Conservation (phyloP, 2,888 invertebrate genomes). For the Phortica okadai region DNA sequence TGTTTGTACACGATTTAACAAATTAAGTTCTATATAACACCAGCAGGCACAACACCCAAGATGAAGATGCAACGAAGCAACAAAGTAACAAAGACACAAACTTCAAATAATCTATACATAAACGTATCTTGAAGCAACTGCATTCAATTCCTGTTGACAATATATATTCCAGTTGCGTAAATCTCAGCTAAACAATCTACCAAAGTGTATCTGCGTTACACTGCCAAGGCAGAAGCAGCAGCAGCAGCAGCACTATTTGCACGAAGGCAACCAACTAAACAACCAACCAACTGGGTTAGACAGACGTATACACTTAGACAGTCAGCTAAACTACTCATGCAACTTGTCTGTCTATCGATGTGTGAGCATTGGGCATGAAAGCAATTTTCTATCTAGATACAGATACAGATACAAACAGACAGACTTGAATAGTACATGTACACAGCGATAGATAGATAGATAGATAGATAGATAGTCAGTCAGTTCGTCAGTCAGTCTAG, state of each 20-base stretch:
- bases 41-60: constrained; percentile 42
- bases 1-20: constrained; percentile 57
- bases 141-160: constrained; percentile 54
- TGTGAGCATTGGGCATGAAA: constrained; percentile 31
- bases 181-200: constrained; percentile 54
- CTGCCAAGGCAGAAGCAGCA: neutral
- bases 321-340: constrained; percentile 42
- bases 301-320: constrained; percentile 11
- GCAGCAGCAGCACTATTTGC: neutral
- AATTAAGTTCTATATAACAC: constrained; percentile 55
- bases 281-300: neutral
- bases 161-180: constrained; percentile 60
- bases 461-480: neutral
- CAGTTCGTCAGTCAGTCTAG: constrained; percentile 8
- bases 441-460: neutral
- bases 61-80: constrained; percentile 24
- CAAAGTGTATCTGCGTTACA: constrained; percentile 22
- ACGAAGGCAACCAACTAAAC: constrained; percentile 3
- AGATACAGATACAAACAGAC: no score
- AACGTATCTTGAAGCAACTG: constrained; percentile 26
- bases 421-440: no score
- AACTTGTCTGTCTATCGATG: constrained; percentile 53
- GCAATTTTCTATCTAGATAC: constrained; percentile 17
- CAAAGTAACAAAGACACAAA: constrained; percentile 6
- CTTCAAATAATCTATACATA: constrained; percentile 31